These are phyloP conservation scores for Agrochola lota DNA, from an alignment of 2,888 invertebrate species.

Conservation along the genomic window DNA sequence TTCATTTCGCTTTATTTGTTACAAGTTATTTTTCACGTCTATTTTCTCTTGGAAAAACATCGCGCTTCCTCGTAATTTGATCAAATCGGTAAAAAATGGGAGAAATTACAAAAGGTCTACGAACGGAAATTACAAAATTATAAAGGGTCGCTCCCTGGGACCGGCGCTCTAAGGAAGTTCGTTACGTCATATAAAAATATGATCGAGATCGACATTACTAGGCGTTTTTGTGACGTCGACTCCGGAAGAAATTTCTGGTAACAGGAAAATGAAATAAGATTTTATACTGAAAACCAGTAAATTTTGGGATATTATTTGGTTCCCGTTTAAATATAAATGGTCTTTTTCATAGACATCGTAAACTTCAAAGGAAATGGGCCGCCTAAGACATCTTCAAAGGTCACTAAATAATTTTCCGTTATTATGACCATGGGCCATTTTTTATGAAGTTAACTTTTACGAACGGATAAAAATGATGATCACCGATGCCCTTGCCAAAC, in stretches of 20 bases:
- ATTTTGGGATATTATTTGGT: neutral
- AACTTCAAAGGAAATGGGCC: neutral
- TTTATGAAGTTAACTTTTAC: slow-evolving; percentile 20
- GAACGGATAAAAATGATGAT: slow-evolving; percentile 29
- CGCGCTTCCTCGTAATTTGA: slow-evolving; percentile 34
- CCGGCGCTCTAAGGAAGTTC: slow-evolving; percentile 48
- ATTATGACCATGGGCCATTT: slow-evolving; percentile 8
- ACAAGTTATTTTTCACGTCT: slow-evolving; percentile 17
- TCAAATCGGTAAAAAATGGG: slow-evolving; percentile 54
- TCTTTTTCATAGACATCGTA: neutral
- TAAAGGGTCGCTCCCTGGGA: slow-evolving; percentile 40
- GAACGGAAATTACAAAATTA: slow-evolving; percentile 62
- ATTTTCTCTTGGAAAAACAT: slow-evolving; percentile 41
- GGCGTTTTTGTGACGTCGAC: slow-evolving; percentile 45
- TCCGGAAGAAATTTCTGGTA: slow-evolving; percentile 24
- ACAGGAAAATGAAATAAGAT: slow-evolving; percentile 17
- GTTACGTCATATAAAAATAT: slow-evolving; percentile 59
- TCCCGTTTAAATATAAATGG: neutral
- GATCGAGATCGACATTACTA: slow-evolving; percentile 47
- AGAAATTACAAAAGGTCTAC: slow-evolving; percentile 57
- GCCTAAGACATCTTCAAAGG: neutral
- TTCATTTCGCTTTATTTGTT: slow-evolving; percentile 27
- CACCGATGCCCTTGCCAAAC: neutral
- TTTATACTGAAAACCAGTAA: neutral
- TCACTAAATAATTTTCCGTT: slow-evolving; percentile 8